These are phyloP conservation scores for Potamarius usumacintae DNA, from an alignment of 2,113 vertebrate genomes.

Conservation along the genomic window DNA sequence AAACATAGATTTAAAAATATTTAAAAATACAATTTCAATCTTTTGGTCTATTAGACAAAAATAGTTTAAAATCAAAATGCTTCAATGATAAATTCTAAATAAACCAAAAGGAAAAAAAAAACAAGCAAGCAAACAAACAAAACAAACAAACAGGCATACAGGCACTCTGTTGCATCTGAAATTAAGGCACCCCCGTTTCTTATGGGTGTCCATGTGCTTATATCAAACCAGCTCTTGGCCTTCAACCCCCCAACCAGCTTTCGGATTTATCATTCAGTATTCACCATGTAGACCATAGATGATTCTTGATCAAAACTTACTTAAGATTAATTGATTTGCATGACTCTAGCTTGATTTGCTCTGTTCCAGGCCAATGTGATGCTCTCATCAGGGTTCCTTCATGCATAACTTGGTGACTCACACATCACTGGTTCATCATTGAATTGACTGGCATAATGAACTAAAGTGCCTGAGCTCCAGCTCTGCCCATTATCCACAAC, in stretches of 20 bases:
- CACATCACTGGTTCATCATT: slow-evolving; percentile 62
- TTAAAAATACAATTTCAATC: not conserved
- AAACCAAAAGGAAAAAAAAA: not conserved
- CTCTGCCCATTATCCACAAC: slow-evolving; percentile 33
- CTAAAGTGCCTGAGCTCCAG: slow-evolving; percentile 42
- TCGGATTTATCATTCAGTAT: not conserved
- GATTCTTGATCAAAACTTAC: slow-evolving; percentile 47
- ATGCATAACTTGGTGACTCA: slow-evolving; percentile 52
- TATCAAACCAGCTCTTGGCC: not conserved
- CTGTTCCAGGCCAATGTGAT: slow-evolving; percentile 30
- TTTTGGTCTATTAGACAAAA: not conserved
- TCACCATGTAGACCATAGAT: slow-evolving; percentile 9
- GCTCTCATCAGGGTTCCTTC: slow-evolving; percentile 57
- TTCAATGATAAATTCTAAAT: not conserved
- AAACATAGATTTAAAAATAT: not conserved
- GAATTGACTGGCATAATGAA: slow-evolving; percentile 57
- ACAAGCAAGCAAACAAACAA: no score
- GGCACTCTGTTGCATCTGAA: no score
- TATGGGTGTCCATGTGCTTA: not conserved
- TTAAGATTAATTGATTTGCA: slow-evolving; percentile 52
- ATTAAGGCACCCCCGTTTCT: not conserved
- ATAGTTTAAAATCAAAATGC: no score
- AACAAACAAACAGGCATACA: no score
- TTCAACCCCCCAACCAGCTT: not conserved
- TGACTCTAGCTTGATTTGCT: slow-evolving; percentile 50